Conservation (phyloP, 2,113 vertebrate genomes). For the Nipponia nippon region DNA sequence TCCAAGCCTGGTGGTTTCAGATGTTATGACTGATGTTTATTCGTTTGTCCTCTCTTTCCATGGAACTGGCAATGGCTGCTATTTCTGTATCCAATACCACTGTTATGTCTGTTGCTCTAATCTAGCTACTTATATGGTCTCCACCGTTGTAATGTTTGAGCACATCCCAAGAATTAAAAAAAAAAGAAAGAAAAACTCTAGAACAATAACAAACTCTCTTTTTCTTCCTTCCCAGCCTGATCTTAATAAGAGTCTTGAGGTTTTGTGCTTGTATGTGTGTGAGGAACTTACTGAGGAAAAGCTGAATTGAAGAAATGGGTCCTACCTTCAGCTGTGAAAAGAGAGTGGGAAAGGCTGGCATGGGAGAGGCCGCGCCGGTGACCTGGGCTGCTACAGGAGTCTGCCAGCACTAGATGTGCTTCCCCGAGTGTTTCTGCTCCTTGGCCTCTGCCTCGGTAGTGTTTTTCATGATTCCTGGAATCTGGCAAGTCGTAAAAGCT, state of each 20-base stretch:
- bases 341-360: neutral
- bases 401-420: neutral
- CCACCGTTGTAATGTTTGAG: neutral
- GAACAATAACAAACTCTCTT: neutral
- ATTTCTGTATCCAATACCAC: slow-evolving; percentile 28
- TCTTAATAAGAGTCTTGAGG: neutral
- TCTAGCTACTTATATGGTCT: slow-evolving; percentile 27
- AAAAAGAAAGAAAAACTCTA: neutral
- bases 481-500: neutral
- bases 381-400: neutral
- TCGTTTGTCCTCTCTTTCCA: slow-evolving; percentile 23
- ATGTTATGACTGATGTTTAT: neutral
- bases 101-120: slow-evolving; percentile 35
- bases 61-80: slow-evolving; percentile 9
- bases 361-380: neutral
- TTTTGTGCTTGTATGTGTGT: neutral
- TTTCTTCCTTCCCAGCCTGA: neutral
- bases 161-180: neutral
- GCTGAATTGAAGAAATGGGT: neutral
- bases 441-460: neutral
- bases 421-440: neutral
- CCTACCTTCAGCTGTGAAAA: neutral
- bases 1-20: slow-evolving; percentile 43
- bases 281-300: neutral
- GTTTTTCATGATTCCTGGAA: neutral